Percentiles rank a stretch among this genome's conserved stretches.
phyloP scores from a whole-genome alignment of 2,113 vertebrate genomes.

The Nothocercus nigrocapillus region DNA sequence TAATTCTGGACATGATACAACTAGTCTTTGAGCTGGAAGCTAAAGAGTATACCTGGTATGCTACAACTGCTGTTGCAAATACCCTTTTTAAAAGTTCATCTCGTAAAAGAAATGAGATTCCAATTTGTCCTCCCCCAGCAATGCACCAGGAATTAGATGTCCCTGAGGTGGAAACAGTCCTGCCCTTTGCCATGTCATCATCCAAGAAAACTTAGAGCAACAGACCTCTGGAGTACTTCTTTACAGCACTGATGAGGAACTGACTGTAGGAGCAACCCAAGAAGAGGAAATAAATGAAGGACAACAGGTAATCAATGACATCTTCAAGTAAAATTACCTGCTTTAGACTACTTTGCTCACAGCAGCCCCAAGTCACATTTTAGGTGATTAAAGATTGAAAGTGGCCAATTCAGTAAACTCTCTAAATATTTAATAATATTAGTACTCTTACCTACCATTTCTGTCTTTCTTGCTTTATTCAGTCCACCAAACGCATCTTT shows the following conservation, averaged over 20 bases:
- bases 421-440: not conserved
- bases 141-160: not conserved
- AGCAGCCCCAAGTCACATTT: not conserved
- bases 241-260: not conserved
- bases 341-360: not conserved
- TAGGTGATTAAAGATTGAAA: not conserved
- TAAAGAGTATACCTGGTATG: not conserved
- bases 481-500: not conserved
- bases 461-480: not conserved
- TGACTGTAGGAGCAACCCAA: not conserved
- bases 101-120: not conserved
- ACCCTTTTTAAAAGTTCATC: not conserved
- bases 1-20: not conserved
- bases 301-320: not conserved
- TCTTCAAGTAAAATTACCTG: not conserved
- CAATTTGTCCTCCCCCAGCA: not conserved
- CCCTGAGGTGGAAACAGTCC: not conserved
- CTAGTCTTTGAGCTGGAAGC: not conserved
- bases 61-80: not conserved
- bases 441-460: not conserved
- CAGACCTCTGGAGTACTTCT: not conserved
- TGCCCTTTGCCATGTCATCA: not conserved
- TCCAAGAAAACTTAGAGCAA: not conserved
- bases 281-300: not conserved
- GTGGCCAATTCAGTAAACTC: accelerated